A percentile compares a stretch with the other conserved stretches of the same genome.
These are phyloP conservation scores for Ursus arctos DNA, from an alignment of 2,113 vertebrate genomes.

Conservation along the genomic window DNA sequence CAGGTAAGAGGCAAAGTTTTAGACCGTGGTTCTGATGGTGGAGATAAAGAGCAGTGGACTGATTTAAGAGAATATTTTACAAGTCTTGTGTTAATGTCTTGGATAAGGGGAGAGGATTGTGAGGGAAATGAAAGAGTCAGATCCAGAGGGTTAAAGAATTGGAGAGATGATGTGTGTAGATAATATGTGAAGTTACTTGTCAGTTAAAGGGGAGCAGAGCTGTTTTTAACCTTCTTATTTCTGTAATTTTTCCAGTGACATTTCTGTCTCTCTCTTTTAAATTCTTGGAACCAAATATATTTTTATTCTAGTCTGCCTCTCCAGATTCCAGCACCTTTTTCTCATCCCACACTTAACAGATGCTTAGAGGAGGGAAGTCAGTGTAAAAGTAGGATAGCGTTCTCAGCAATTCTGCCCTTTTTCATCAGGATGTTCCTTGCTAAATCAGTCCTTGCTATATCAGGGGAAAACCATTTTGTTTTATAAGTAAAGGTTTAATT, in stretches of 20 bases:
- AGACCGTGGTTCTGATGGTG: background rate
- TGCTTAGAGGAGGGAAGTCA: conserved; percentile 76
- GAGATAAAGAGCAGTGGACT: background rate
- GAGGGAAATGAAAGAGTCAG: background rate
- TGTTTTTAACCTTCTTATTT: conserved; percentile 63
- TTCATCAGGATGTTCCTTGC: conserved; percentile 77
- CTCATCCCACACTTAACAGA: conserved; percentile 82
- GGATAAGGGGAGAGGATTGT: background rate
- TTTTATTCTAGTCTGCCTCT: conserved; percentile 79
- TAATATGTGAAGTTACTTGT: conserved; percentile 54
- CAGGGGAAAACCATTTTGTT: conserved; percentile 72
- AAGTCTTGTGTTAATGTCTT: conserved; percentile 40
- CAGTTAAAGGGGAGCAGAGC: conserved; percentile 28
- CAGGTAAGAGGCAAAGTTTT: background rate
- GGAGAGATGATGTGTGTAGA: background rate
- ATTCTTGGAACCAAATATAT: conserved; percentile 71
- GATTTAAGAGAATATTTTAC: conserved; percentile 16
- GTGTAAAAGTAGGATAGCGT: conserved; percentile 78
- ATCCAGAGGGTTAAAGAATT: conserved; percentile 38
- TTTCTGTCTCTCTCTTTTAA: conserved; percentile 60
- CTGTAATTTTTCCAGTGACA: conserved; percentile 57
- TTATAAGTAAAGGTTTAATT: conserved; percentile 53
- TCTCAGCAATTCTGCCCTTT: conserved; percentile 78
- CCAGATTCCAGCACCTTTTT: conserved; percentile 79
- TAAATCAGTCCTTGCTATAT: conserved; percentile 73